A percentile compares a stretch with the other conserved stretches of the same genome.
Evolutionary conservation across 2,888 invertebrate species (phyloP).

Genomic region (Xanthia icteritia): DNA sequence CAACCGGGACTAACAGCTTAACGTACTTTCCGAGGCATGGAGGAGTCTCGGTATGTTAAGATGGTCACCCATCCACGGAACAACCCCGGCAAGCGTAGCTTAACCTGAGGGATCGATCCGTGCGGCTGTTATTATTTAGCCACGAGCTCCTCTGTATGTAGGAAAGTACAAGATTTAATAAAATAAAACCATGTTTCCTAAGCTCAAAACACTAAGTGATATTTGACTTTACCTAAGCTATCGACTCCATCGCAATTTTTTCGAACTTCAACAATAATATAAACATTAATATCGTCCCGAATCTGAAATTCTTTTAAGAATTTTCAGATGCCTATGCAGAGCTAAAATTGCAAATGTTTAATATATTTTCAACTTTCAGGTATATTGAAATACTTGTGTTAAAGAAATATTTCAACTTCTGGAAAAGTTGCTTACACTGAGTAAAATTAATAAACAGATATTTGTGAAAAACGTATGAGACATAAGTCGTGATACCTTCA

Average conservation of each 20-base stretch:
- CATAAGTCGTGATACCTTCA: slow-evolving; percentile 4
- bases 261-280: neutral
- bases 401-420: slow-evolving; percentile 7
- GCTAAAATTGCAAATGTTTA: slow-evolving; percentile 11
- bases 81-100: too few species aligned
- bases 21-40: too few species aligned
- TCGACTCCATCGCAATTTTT: slow-evolving; percentile 8
- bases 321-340: neutral
- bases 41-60: too few species aligned
- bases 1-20: too few species aligned
- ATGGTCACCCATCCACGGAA: too few species aligned
- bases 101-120: too few species aligned
- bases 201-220: neutral
- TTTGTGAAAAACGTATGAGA: neutral
- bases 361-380: slow-evolving; percentile 12
- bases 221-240: neutral
- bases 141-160: neutral
- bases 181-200: neutral
- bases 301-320: neutral
- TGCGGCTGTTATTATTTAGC: too few species aligned
- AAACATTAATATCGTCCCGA: neutral
- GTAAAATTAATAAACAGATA: slow-evolving; percentile 1
- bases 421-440: neutral
- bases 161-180: slow-evolving; percentile 12
- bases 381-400: slow-evolving; percentile 41